These are phyloP conservation scores for Drosophila paramelanica DNA, from an alignment of 2,888 invertebrate species.

Conservation along the genomic window DNA sequence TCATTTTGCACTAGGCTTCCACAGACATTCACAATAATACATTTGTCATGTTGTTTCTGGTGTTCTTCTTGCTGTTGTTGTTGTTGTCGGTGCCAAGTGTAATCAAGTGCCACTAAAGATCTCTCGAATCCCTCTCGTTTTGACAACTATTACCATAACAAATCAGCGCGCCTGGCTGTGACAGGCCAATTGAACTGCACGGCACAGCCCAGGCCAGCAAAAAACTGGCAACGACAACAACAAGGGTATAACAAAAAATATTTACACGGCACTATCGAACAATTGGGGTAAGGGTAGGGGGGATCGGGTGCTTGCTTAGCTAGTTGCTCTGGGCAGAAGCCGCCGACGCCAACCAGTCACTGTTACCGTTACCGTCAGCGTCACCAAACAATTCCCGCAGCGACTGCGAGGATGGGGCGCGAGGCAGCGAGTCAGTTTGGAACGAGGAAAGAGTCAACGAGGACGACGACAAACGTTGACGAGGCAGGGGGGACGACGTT, in stretches of 20 bases:
- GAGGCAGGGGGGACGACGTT: slow-evolving; percentile 6
- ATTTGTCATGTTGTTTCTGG: slow-evolving; percentile 30
- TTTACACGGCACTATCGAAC: slow-evolving; percentile 64
- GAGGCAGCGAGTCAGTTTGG: slow-evolving; percentile 7
- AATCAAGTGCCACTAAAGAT: slow-evolving; percentile 76
- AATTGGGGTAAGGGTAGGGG: background rate
- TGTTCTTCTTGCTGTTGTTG: background rate
- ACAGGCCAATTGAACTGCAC: slow-evolving; percentile 75
- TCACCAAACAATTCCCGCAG: slow-evolving; percentile 53
- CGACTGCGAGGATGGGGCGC: slow-evolving; percentile 30
- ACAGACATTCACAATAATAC: slow-evolving; percentile 20
- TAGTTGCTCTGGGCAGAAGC: slow-evolving; percentile 1
- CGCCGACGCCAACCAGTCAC: slow-evolving; percentile 30
- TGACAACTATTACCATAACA: slow-evolving; percentile 78
- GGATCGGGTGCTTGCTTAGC: slow-evolving; percentile 2
- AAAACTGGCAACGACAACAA: slow-evolving; percentile 24
- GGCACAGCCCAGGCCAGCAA: slow-evolving; percentile 14
- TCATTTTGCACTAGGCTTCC: slow-evolving; percentile 43
- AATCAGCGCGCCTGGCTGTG: slow-evolving; percentile 73
- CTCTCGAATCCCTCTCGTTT: slow-evolving; percentile 70
- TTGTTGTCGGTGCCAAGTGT: slow-evolving; percentile 57
- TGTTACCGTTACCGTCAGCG: slow-evolving; percentile 39
- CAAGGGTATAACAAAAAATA: slow-evolving; percentile 43
- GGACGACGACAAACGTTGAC: slow-evolving; percentile 8
- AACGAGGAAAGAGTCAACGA: slow-evolving; percentile 2